Percentiles rank a stretch among this genome's conserved stretches.
phyloP scores from a whole-genome alignment of 2,888 invertebrate species.

The Dioctria linearis region DNA sequence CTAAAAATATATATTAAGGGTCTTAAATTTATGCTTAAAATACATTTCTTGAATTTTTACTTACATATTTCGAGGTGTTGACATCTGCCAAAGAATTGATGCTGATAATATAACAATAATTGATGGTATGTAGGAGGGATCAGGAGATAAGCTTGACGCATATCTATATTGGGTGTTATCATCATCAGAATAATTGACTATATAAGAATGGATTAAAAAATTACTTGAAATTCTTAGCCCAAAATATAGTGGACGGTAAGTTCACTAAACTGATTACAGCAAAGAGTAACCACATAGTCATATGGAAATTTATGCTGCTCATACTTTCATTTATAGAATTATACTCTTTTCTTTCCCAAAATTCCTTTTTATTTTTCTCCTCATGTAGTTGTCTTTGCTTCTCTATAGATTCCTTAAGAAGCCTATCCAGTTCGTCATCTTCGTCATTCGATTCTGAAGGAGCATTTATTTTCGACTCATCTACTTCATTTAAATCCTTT shows the following conservation, averaged over 20 bases:
- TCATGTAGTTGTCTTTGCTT: conserved; percentile 59
- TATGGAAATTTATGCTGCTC: conserved; percentile 79
- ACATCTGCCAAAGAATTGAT: conserved; percentile 78
- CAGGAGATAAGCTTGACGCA: conserved; percentile 73
- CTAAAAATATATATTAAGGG: too few relatives aligned
- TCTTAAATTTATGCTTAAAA: too few relatives aligned
- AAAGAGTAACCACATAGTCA: conserved; percentile 81
- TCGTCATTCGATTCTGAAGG: conserved; percentile 23
- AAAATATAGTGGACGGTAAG: conserved; percentile 81
- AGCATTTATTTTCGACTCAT: conserved; percentile 21
- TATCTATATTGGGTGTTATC: conserved; percentile 33
- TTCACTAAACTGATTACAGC: conserved; percentile 78
- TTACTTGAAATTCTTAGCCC: conserved; percentile 87
- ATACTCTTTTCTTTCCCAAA: conserved; percentile 61
- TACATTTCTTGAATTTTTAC: conserved; percentile 61
- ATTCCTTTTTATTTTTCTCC: conserved; percentile 58
- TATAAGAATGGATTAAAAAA: conserved; percentile 61
- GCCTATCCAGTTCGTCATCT: conserved; percentile 60
- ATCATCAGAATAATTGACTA: too few relatives aligned
- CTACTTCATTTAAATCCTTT: conserved; percentile 5
- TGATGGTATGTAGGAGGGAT: conserved; percentile 76
- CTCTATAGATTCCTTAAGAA: conserved; percentile 59
- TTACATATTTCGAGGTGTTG: conserved; percentile 79
- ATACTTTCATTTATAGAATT: conserved; percentile 64
- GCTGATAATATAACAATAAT: conserved; percentile 75